Base-by-base conservation (phyloP, 53 echinoderm and acorn worm species). In the Stichopus horrens region DNA sequence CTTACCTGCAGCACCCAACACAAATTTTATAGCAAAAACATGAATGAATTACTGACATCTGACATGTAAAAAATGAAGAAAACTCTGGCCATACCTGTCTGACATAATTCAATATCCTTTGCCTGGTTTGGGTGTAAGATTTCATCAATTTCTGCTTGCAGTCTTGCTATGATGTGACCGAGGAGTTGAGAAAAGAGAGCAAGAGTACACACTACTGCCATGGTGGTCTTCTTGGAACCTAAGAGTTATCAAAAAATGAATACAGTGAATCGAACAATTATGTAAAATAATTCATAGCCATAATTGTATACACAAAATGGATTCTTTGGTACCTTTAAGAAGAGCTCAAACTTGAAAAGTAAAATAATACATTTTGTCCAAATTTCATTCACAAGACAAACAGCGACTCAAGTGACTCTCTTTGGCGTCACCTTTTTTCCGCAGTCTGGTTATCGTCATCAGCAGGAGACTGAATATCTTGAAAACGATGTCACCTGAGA, bases 161-260 rank as follows among this genome's bases (percentile, higher is more conserved):
- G 92, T 53, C 95, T 80, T 65, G 92, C 92, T 58, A 94, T 96
- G 88, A 99, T 92, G 66, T 99, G 99, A 74, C 93, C 96, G 73
- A 99, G 91, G 56, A 93, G 94, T 60, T 99, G 96, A 21, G 99
- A 94, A 77, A 99, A 96, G 77, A 99, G 88, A 77, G 99, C 99
- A 56, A 99, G 88, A 4, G 96, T 96, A 85, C 96, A 99, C 0
- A 94, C 99, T 66, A 99, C 96, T 65, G 99, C 93, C 23, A 96
- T 94, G 0, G 99, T 96, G 11, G 94, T 96, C 88, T 96, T 93
- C 88, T 96, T 95, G 52, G 96, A 96, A 77, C 94, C 99, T 99
- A 84, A 4, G 73, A 8, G 60, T 37, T 37, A 37, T 37, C 37
- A 37, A 37, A 37, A 37, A 76, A 88, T 10, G 58, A 73, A 53